Evolutionary conservation across 1,140 invertebrate species (phyloP), one percentile per base, ranked within the genome.

Genomic region (Contarinia nasturtii): DNA sequence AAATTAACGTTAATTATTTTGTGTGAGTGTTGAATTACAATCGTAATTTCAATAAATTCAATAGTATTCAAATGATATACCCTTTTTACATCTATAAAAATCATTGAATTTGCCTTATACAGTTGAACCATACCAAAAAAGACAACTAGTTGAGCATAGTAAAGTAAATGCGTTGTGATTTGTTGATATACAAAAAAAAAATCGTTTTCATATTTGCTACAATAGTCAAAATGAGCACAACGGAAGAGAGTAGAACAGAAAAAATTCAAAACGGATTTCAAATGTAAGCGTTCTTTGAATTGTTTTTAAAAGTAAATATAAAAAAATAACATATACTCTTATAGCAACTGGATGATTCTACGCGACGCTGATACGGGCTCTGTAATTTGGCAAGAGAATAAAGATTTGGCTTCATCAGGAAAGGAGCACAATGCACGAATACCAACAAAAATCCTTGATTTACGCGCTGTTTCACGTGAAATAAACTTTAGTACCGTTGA

Each of bases 401-500:
- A 97, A 61, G 95, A 98, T 65, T 73, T 98, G 79, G 96, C 78
- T 68, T 73, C 79, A 40, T 85, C 93, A 27, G 83, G 87, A 48
- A 70, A 80, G 14, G 93, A 97, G 64, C 94, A 98, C 66, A 89
- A 96, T 76, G 94, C 92, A 2, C 70, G 82, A 50, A 93, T 99
- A 43, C 95, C 95, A 1, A 96, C 97, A 59, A 85, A 84, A 58
- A 96, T 98, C 53, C 67, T 99, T 33, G 90, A 94, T 67, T 96
- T 93, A 66, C 68, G 89, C 57, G 88, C 91, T 19, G 86, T 98
- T 14, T 96, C 92, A 0, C 72, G 94, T 51, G 95, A 98, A 73
- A 89, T 99, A 54, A 98, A 97, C 68, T 99, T 99, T 65, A 97
- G 92, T 56, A 97, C 95, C 19, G 74, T 84, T 44, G 89, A 98